Base-by-base conservation (phyloP, 30 jellyfish, hydroid and myxozoan species). In the Aurelia sp. region DNA sequence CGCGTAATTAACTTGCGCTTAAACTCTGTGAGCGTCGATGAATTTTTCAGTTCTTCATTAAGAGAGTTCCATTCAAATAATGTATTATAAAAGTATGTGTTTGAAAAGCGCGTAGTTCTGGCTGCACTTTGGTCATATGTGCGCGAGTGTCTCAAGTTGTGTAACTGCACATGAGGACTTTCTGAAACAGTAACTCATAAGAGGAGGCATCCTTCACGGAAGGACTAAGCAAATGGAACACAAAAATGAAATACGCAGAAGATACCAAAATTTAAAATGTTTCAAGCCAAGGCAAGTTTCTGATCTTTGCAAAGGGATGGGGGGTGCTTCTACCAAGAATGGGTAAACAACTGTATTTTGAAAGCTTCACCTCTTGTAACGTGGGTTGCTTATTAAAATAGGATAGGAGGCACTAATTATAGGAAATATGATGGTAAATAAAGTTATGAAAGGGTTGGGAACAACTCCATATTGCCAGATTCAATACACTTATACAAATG, bases 391-490 rank as follows among this genome's bases (percentile, higher is more conserved):
- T 35, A 2, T 35, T 35, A 4, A 57, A 57, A 16, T 8, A 57
- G 67, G 22, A 13, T 18, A 47, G 41, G 80, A 20, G 4, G 67
- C 22, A 57, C 5, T 72, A 72, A 70, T 27, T 11, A 18, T 13
- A 38, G 33, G 24, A 22, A 22, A 22, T 30, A 41, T 48, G 40
- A 47, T 38, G 4, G 20, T 7, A 8, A 58, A 18, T 50, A 77
- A 27, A 60, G 50, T 77, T 63, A 77, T 58, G 78, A 51, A 77
- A 77, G 22, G 27, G 78, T 77, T 77, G 90, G 90, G 35, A 80
- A 80, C 72, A 51, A 48, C 82, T 80, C 90, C 73, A 80, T 64
- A 48, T 63, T 21, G 11, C 90, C 82, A 64, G 81, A 51, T 59
- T 80, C 62, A 27, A 80, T 41, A 44, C 90, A 80, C 70, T 60